Conservation (phyloP, 2,113 vertebrate genomes). For the Proterorhinus semilunaris region DNA sequence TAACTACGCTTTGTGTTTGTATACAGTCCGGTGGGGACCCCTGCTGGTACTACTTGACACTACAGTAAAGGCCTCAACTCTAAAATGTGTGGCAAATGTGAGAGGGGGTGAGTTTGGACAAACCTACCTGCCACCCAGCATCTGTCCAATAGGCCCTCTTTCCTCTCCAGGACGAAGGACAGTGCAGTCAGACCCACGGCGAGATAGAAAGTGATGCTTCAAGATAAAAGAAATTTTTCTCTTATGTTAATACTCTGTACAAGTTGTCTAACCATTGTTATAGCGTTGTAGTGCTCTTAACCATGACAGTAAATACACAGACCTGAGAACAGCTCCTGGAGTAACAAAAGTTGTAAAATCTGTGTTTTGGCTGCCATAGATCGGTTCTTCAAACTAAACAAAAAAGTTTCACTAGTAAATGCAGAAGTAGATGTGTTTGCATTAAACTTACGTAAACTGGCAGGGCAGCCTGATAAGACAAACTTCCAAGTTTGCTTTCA, state of each 20-base stretch:
- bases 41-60: constrained; percentile 41
- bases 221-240: neutral
- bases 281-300: neutral
- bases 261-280: neutral
- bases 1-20: constrained; percentile 12
- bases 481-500: constrained; percentile 60
- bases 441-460: constrained; percentile 71
- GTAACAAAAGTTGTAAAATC: constrained; percentile 81
- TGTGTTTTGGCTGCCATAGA: constrained; percentile 73
- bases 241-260: neutral
- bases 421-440: neutral
- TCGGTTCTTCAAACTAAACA: constrained; percentile 75
- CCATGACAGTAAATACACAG: neutral
- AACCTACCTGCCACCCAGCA: constrained; percentile 79
- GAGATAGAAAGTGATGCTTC: constrained; percentile 77
- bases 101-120: neutral
- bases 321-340: constrained; percentile 80
- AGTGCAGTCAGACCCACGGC: constrained; percentile 79
- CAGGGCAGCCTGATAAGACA: constrained; percentile 64
- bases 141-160: constrained; percentile 77
- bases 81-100: neutral
- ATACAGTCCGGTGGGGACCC: constrained; percentile 24
- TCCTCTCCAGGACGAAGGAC: constrained; percentile 80
- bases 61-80: constrained; percentile 9
- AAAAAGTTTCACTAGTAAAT: neutral